phyloP scores from a whole-genome alignment of 2,888 invertebrate genomes.

The Orchesellides sinensis region DNA sequence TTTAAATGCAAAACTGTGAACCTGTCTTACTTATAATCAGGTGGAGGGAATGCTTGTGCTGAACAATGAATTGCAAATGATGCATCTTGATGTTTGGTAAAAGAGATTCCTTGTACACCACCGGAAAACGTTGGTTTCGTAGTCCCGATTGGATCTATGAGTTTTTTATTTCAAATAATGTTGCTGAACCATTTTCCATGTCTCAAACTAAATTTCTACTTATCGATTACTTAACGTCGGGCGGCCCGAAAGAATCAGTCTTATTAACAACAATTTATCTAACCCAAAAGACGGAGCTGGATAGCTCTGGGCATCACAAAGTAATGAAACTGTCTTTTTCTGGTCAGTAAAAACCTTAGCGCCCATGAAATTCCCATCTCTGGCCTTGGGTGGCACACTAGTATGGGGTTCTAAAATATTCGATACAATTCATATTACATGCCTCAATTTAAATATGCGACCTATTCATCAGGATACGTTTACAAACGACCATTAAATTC shows the following conservation, averaged over 20 bases:
- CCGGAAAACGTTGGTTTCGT: conserved; percentile 78
- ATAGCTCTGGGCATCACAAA: conserved; percentile 75
- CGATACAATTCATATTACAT: too few relatives aligned
- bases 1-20: too few relatives aligned
- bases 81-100: conserved; percentile 62
- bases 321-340: conserved; percentile 61
- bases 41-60: conserved; percentile 73
- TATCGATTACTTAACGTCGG: background rate
- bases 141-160: conserved; percentile 77
- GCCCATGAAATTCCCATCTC: conserved; percentile 71
- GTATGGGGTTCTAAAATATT: conserved; percentile 71
- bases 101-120: conserved; percentile 77
- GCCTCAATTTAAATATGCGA: too few relatives aligned
- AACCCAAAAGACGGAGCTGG: conserved; percentile 74
- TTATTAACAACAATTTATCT: conserved; percentile 1
- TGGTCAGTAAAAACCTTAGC: conserved; percentile 63
- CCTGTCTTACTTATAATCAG: conserved; percentile 69
- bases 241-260: conserved; percentile 13
- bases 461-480: too few relatives aligned
- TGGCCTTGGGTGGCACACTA: conserved; percentile 69
- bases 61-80: conserved; percentile 71
- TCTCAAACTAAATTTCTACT: background rate
- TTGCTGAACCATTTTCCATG: background rate
- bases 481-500: background rate
- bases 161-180: background rate